These are phyloP conservation scores for Drosophila ogumai DNA, from an alignment of 1,140 invertebrate species.

Conservation along the genomic window DNA sequence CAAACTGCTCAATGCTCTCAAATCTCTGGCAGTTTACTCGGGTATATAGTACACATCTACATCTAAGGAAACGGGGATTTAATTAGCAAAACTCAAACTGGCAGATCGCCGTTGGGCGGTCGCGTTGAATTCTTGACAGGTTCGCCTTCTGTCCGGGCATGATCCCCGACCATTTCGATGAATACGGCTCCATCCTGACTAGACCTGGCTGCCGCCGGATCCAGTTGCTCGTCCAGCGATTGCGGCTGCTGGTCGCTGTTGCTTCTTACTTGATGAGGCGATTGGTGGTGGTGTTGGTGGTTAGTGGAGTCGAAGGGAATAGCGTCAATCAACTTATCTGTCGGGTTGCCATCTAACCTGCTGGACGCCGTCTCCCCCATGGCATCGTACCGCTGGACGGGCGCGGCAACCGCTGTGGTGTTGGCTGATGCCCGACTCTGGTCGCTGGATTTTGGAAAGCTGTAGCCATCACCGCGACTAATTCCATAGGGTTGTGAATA, in stretches of 20 bases:
- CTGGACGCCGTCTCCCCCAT: conserved; percentile 92
- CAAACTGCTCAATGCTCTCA: conserved; percentile 23
- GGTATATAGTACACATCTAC: conserved; percentile 40
- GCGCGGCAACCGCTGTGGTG: conserved; percentile 42
- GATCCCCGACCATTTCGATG: conserved; percentile 64
- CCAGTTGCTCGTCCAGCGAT: conserved; percentile 13
- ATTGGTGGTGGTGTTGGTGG: conserved; percentile 46
- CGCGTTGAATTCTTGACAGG: conserved; percentile 24
- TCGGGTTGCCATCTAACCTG: conserved; percentile 87
- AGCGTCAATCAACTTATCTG: conserved; percentile 81
- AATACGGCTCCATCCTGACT: conserved; percentile 36
- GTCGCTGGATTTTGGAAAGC: conserved; percentile 92
- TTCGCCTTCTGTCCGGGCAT: neutral
- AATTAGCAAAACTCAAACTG: conserved; percentile 13
- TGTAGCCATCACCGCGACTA: conserved; percentile 95
- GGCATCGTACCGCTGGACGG: conserved; percentile 90
- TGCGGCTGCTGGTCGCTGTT: neutral
- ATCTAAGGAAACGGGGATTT: conserved; percentile 17
- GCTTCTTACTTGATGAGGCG: conserved; percentile 60
- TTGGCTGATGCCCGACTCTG: conserved; percentile 86
- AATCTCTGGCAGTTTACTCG: conserved; percentile 42
- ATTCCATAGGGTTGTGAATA: conserved; percentile 82
- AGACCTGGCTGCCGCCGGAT: conserved; percentile 42
- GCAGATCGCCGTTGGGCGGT: conserved; percentile 28
- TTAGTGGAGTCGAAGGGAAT: conserved; percentile 50